Conservation (phyloP, 2,113 vertebrate genomes). For the Onychostruthus taczanowskii region DNA sequence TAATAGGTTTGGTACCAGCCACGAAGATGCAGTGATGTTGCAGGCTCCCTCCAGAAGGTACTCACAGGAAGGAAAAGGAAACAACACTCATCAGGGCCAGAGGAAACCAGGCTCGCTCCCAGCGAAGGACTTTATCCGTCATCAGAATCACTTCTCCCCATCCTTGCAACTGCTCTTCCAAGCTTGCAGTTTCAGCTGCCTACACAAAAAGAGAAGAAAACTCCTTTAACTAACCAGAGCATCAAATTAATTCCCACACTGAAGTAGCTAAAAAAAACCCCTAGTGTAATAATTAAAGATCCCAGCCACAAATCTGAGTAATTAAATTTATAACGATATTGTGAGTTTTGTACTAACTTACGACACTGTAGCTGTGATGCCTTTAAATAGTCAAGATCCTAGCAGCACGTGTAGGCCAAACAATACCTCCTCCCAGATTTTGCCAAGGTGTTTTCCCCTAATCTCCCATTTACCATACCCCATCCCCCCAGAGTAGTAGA, state of each 20-base stretch:
- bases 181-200: conserved; percentile 90
- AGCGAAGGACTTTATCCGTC: conserved; percentile 88
- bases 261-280: neutral
- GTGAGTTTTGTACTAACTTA: neutral
- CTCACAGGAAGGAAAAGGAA: conserved; percentile 91
- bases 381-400: neutral
- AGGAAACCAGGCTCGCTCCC: conserved; percentile 96
- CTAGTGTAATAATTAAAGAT: neutral
- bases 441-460: neutral
- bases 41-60: conserved; percentile 18
- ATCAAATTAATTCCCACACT: neutral
- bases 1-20: neutral
- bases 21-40: neutral
- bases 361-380: neutral
- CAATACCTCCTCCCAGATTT: neutral
- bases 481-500: neutral
- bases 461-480: neutral
- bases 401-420: neutral
- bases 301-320: neutral
- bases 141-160: conserved; percentile 97
- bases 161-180: conserved; percentile 94
- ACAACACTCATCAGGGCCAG: conserved; percentile 80
- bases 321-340: neutral
- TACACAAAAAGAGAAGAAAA: conserved; percentile 34
- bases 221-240: neutral